A percentile compares a stretch with the other conserved stretches of the same genome.
phyloP scores from a whole-genome alignment of 1,140 invertebrate genomes.

The Babylonia areolata region DNA sequence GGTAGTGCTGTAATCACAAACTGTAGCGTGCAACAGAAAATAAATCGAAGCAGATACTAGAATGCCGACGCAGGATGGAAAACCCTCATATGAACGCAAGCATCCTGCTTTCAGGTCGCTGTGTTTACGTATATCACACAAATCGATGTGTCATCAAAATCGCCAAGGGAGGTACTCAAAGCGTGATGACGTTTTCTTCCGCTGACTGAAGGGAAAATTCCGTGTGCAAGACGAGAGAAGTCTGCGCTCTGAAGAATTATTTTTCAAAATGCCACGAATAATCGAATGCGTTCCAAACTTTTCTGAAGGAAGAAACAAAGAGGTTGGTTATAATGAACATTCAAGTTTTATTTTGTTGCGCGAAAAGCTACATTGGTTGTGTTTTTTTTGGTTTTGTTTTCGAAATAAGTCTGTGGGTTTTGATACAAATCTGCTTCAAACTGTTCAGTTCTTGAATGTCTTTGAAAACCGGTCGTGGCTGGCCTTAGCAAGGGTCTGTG shows the following conservation, averaged over 20 bases:
- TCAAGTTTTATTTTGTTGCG: no score
- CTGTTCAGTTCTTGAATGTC: no score
- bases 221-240: constrained; percentile 10
- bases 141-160: constrained; percentile 65
- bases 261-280: constrained; percentile 68
- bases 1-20: background rate
- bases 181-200: constrained; percentile 65
- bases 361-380: background rate
- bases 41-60: background rate
- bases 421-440: no score
- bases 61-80: background rate
- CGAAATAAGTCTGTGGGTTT: background rate
- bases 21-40: background rate
- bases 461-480: no score
- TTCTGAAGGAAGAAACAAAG: constrained; percentile 79
- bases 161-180: constrained; percentile 64
- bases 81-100: constrained; percentile 50
- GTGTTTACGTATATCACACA: constrained; percentile 59
- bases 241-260: background rate
- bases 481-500: no score
- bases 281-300: constrained; percentile 81
- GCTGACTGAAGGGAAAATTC: constrained; percentile 33
- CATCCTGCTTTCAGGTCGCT: constrained; percentile 47
- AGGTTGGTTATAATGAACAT: constrained; percentile 70
- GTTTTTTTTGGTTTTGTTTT: background rate